Evolutionary conservation across 1,140 invertebrate genomes (phyloP), one percentile per base, ranked within the genome.

Genomic region (Plectrocnemia conspersa): DNA sequence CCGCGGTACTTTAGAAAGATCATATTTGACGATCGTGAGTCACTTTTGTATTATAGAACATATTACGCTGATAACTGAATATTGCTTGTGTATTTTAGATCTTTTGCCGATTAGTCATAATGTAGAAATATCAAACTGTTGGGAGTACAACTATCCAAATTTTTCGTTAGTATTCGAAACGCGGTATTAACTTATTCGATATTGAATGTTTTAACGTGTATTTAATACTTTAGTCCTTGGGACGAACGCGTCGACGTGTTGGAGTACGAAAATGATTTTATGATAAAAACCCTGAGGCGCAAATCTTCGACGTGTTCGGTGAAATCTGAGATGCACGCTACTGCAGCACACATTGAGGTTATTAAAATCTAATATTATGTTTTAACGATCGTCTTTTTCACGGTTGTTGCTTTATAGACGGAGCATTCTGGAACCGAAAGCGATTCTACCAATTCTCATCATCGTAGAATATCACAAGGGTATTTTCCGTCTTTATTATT

Each of bases 181-280:
- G 15, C 10, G 19, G 22, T 49, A 41, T 27, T 36, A 24, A 24
- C 23, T 18, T 44, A 25, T 40, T 49, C 3, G 9, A 1, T n/a
- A 18, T 19, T 1, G 2, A 23, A 19, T 40, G 5, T 56, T 24
- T 27, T 35, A 11, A 21, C 21, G 23, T 22, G 18, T 29, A 49
- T 32, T 36, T 16, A 38, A 19, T 41, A 33, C 18, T 29, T 25
- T 22, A 73, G 72, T 11, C 65, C 70, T 0, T 75, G 73, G 73
- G 65, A 71, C 38, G 52, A 58, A 2, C 23, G 62, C 0, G 64
- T 69, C n/a, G 73, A 75, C 44, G n/a, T 69, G 19, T 54, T 74
- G 27, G 73, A 75, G 48, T 74, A 68, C 56, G 73, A 75, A 32
- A 68, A 73, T 0, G 68, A 71, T 22, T 75, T 69, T 59, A 63